Evolutionary conservation across 2,888 invertebrate species (phyloP), one percentile per base, ranked within the genome.

Genomic region (Tyria jacobaeae): DNA sequence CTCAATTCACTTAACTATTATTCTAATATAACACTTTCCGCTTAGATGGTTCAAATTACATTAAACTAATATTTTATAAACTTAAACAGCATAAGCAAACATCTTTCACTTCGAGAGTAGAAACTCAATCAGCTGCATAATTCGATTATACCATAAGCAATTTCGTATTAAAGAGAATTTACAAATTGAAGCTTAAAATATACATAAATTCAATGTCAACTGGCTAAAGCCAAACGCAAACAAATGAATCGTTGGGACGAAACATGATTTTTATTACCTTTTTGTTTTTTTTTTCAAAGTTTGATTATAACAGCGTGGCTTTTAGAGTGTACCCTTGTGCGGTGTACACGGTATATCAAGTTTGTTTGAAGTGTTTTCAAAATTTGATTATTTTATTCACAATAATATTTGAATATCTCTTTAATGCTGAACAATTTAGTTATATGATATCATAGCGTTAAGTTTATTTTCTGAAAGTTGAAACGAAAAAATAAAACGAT

Each of bases 171-270:
- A 64, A 66, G 66, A 49, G 53, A 65, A 72, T 64, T 53, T 53
- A 57, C 64, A 63, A 69, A 59, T 74, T 62, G 52, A 60, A 69
- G 62, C 65, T 24, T 39, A 58, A 58, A 73, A 62, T 61, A 50
- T 47, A 57, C 49, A 60, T 41, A 64, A 51, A 55, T 63, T 52
- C 60, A 64, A 60, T 68, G 62, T 58, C 62, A 62, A 64, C 56
- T 59, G 60, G 44, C 56, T 57, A 55, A 70, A 63, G 65, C 66
- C 67, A 66, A 62, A 73, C 63, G 60, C 64, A 64, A 69, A 70
- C 66, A 74, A 72, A 74, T 75, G 65, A 67, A 66, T 73, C 49
- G 65, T 65, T 66, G 54, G 62, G 25, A 48, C 47, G 41, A 44
- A 75, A 57, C 58, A 60, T 34, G 31, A 2, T 58, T 63, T 68